Conservation (phyloP, 2,888 invertebrate genomes). For the Azorinus chamasolen region DNA sequence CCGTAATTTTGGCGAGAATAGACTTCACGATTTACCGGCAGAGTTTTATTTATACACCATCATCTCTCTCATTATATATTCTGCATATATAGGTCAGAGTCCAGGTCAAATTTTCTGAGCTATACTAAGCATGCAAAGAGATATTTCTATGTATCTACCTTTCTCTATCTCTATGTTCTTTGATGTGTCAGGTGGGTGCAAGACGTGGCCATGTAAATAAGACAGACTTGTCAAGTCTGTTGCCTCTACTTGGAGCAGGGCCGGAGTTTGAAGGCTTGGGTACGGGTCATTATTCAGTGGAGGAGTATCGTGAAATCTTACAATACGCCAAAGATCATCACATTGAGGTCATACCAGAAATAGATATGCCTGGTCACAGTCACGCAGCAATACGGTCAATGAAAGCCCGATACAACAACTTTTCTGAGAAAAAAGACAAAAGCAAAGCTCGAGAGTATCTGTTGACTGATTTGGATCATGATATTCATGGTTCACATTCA, state of each 20-base stretch:
- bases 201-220: conserved; percentile 75
- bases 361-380: conserved; percentile 84
- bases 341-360: conserved; percentile 83
- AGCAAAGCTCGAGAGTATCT: conserved; percentile 68
- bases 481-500: conserved; percentile 65
- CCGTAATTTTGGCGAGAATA: no score
- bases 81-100: no score
- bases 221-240: conserved; percentile 68
- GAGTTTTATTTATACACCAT: no score
- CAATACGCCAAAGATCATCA: conserved; percentile 74
- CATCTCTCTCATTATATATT: no score
- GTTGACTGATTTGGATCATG: conserved; percentile 66
- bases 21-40: no score
- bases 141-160: no score
- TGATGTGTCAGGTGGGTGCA: conserved; percentile 73
- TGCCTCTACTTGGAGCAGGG: conserved; percentile 79
- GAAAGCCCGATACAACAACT: conserved; percentile 72
- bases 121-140: no score
- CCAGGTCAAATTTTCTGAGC: no score
- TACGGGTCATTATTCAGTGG: conserved; percentile 75
- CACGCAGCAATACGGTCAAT: conserved; percentile 82
- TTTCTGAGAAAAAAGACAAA: conserved; percentile 59
- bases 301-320: conserved; percentile 79
- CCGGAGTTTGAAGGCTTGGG: conserved; percentile 74
- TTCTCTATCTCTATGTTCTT: no score